Conservation (phyloP, 2,113 vertebrate species). For the Australoheros scitulus region DNA sequence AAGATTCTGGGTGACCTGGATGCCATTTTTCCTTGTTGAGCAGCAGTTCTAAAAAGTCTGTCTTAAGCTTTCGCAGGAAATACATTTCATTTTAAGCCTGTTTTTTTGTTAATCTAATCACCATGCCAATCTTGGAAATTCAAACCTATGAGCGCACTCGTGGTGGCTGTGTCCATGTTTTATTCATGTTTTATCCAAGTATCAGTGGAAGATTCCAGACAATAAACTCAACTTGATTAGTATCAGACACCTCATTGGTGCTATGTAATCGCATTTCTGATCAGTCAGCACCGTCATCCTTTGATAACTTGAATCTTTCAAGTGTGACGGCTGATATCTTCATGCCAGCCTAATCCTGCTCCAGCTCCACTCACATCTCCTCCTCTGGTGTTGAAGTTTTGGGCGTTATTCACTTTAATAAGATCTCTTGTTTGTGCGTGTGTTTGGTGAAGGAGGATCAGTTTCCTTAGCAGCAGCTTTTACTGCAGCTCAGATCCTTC, state of each 20-base stretch:
- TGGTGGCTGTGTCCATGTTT: background rate
- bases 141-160: background rate
- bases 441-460: constrained; percentile 52
- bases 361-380: background rate
- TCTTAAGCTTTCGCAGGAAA: background rate
- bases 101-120: background rate
- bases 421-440: constrained; percentile 2
- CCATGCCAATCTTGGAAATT: no score
- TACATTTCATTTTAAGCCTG: background rate
- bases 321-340: background rate
- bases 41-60: background rate
- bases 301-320: background rate
- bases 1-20: background rate
- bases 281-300: background rate
- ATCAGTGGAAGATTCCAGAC: background rate
- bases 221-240: background rate
- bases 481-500: background rate
- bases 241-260: background rate
- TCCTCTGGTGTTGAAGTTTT: background rate
- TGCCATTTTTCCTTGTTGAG: background rate
- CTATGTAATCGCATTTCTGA: background rate
- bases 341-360: background rate
- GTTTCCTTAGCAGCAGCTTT: constrained; percentile 29
- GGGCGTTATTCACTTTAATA: constrained; percentile 19
- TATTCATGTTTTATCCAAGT: background rate